phyloP scores from a whole-genome alignment of 2,797 vertebrate genomes.

The Pteropus rufus region DNA sequence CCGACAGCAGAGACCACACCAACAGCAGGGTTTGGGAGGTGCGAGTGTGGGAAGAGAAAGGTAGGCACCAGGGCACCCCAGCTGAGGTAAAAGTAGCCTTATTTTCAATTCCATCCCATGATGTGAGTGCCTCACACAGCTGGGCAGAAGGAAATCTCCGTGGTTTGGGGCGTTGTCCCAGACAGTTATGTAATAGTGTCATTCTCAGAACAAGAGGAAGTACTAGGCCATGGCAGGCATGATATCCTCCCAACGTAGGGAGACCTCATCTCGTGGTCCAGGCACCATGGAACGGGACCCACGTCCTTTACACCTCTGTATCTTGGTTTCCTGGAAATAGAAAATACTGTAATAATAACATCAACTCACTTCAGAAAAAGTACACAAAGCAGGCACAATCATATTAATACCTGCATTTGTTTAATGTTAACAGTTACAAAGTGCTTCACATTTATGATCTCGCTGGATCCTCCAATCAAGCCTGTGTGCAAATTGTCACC shows the following conservation, averaged over 20 bases:
- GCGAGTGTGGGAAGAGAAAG: rapidly evolving
- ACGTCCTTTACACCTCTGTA: background rate
- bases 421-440: background rate
- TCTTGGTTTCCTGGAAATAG: background rate
- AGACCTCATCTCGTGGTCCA: background rate
- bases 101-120: background rate
- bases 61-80: rapidly evolving
- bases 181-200: background rate
- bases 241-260: rapidly evolving
- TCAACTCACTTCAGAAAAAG: background rate
- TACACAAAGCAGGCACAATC: background rate
- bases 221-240: background rate
- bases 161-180: constrained; percentile 8
- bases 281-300: background rate
- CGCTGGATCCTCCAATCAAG: background rate
- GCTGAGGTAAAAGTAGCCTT: constrained; percentile 8
- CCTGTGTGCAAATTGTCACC: background rate
- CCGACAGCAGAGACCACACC: background rate
- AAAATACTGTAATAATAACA: background rate
- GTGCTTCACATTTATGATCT: background rate
- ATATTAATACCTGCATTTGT: background rate
- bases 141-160: constrained; percentile 72
- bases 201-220: constrained; percentile 4
- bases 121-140: constrained; percentile 40
- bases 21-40: background rate